A percentile compares a stretch with the other conserved stretches of the same genome.
Evolutionary conservation across 2,113 vertebrate genomes (phyloP).

Genomic region (Sylvilagus bachmani): DNA sequence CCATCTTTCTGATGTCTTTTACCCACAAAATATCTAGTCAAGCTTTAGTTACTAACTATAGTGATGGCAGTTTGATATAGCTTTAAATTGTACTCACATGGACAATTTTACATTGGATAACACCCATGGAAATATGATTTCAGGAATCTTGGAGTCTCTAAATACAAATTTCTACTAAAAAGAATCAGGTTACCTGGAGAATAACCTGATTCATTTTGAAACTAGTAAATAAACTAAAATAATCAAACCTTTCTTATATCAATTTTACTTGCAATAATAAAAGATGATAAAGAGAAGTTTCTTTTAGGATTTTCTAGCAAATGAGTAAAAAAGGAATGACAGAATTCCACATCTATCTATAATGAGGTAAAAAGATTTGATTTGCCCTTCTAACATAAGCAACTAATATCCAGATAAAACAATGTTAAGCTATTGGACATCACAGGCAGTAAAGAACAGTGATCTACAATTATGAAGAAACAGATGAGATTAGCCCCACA

Average conservation of each 20-base stretch:
- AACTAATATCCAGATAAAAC: neutral
- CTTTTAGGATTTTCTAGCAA: neutral
- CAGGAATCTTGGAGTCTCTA: neutral
- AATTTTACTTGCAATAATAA: neutral
- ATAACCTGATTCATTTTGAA: neutral
- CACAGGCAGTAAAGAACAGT: neutral
- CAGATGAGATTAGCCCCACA: neutral
- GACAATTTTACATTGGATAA: neutral
- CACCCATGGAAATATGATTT: slow-evolving; percentile 34
- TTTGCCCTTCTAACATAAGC: neutral
- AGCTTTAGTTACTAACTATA: neutral
- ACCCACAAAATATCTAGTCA: neutral
- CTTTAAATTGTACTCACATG: neutral
- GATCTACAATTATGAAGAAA: neutral
- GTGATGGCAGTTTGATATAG: neutral
- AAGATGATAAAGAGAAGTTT: neutral
- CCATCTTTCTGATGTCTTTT: neutral
- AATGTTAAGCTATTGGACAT: neutral
- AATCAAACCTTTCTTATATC: neutral
- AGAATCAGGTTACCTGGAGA: neutral
- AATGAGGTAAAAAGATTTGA: neutral
- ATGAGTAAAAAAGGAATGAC: slow-evolving; percentile 4
- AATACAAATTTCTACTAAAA: neutral
- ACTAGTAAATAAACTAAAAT: neutral
- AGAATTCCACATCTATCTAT: neutral